Percentiles rank a stretch among this genome's conserved stretches.
Conservation (phyloP, 2,888 invertebrate species). For the Microctonus aethiopoides region DNA sequence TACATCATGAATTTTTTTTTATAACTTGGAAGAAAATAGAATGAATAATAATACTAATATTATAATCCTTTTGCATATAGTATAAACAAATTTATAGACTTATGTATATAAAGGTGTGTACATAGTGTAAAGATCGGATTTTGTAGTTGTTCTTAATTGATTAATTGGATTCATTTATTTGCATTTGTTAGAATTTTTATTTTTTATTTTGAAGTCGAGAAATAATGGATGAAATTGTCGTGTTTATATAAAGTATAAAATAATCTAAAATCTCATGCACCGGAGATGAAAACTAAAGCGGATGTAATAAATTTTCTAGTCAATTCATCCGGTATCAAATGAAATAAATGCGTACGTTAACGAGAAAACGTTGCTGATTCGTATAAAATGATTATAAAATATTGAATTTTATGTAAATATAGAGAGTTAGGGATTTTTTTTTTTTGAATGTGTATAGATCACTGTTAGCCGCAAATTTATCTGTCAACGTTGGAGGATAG, state of each 20-base stretch:
- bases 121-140: no score
- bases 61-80: no score
- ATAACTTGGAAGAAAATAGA: not conserved
- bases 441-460: not conserved
- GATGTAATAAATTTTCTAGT: constrained; percentile 36
- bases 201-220: not conserved
- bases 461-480: not conserved
- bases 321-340: constrained; percentile 26
- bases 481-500: not conserved
- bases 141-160: no score
- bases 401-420: not conserved
- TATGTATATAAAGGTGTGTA: no score
- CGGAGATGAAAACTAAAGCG: constrained; percentile 34
- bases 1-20: not conserved
- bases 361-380: constrained; percentile 8
- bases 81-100: no score
- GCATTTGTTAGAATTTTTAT: constrained; percentile 2
- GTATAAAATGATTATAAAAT: constrained; percentile 6
- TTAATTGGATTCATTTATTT: no score
- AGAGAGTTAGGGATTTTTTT: not conserved
- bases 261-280: constrained; percentile 25
- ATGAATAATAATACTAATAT: not conserved
- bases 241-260: constrained; percentile 11
- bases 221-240: not conserved
- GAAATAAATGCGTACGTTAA: constrained; percentile 16